Percentiles rank a stretch among this genome's conserved stretches.
Conservation (phyloP, 1,140 invertebrate genomes). For the Delia radicum region DNA sequence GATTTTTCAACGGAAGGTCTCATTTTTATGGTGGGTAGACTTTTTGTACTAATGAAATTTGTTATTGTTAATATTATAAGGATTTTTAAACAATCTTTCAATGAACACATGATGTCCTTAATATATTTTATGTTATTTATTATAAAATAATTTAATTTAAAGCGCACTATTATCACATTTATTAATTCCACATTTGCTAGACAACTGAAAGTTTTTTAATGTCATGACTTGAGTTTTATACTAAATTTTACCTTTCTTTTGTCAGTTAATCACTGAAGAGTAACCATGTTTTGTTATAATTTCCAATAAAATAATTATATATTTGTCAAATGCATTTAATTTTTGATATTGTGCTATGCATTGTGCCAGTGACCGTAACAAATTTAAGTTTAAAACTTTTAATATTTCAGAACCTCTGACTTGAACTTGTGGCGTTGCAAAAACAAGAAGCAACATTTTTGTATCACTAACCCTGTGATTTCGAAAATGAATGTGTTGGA, state of each 20-base stretch:
- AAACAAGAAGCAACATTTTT: too few relatives aligned
- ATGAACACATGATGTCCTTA: conserved; percentile 1
- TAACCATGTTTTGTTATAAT: not conserved
- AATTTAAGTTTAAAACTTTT: not conserved
- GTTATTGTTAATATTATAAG: not conserved
- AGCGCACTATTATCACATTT: not conserved
- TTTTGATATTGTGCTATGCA: not conserved
- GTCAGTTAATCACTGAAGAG: not conserved
- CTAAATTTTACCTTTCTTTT: not conserved
- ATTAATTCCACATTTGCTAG: not conserved
- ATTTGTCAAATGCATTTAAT: not conserved
- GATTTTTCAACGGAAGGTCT: not conserved
- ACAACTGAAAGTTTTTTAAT: not conserved
- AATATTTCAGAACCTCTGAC: conserved; percentile 4
- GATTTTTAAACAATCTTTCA: not conserved
- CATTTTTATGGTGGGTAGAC: not conserved
- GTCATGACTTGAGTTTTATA: not conserved
- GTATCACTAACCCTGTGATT: not conserved
- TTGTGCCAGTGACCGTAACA: not conserved
- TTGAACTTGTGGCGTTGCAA: conserved; percentile 12
- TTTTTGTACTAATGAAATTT: not conserved
- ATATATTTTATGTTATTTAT: not conserved
- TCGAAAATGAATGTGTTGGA: conserved; percentile 17
- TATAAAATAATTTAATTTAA: not conserved
- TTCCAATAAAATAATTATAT: not conserved